Evolutionary conservation across 2,113 vertebrate species (phyloP).

Genomic region (Catharus bicknelli): DNA sequence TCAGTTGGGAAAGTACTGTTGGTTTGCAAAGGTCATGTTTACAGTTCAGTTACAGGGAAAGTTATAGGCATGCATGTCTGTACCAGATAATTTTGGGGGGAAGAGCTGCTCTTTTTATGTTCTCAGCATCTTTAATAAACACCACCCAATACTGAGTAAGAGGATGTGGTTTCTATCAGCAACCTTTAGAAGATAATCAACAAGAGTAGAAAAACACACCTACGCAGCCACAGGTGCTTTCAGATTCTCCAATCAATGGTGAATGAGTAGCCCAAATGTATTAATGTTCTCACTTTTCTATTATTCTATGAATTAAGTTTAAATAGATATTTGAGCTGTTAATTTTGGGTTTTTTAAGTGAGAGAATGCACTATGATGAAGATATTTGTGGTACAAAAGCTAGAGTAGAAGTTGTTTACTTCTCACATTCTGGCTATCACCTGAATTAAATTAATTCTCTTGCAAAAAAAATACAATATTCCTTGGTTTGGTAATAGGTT

Average conservation of each 20-base stretch:
- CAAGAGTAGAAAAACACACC: slow-evolving; percentile 79
- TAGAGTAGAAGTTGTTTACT: not conserved
- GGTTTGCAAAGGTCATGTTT: slow-evolving; percentile 59
- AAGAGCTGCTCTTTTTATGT: slow-evolving; percentile 41
- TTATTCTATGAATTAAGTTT: not conserved
- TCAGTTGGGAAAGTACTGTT: slow-evolving; percentile 58
- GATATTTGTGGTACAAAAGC: not conserved
- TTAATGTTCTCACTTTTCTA: not conserved
- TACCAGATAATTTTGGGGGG: not conserved
- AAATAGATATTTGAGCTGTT: not conserved
- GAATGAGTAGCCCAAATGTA: slow-evolving; percentile 16
- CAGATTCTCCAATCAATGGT: not conserved
- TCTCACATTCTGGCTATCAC: not conserved
- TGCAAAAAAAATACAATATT: not conserved
- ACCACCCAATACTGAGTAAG: slow-evolving; percentile 68
- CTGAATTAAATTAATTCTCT: not conserved
- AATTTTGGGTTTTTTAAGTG: not conserved
- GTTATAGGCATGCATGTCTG: slow-evolving; percentile 19
- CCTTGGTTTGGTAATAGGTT: not conserved
- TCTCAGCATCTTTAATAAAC: slow-evolving; percentile 75
- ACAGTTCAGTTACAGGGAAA: slow-evolving; percentile 40
- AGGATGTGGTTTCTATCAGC: slow-evolving; percentile 84
- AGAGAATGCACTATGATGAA: not conserved
- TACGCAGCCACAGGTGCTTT: slow-evolving; percentile 75
- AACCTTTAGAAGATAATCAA: slow-evolving; percentile 75